Conservation (phyloP, 2,888 invertebrate species). For the Sesamia inferens region DNA sequence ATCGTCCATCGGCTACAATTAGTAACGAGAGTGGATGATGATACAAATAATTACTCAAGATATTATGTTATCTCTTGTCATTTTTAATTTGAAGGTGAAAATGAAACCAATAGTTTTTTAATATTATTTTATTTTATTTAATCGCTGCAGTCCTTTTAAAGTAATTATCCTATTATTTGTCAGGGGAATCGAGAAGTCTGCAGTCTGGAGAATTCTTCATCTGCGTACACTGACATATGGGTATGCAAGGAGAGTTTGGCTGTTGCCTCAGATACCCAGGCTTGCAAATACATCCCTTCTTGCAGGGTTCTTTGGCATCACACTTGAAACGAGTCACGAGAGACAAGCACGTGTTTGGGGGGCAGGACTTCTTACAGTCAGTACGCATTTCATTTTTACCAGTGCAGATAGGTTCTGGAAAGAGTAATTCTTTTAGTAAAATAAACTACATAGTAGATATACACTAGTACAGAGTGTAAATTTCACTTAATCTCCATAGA, state of each 20-base stretch:
- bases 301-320: slow-evolving; percentile 28
- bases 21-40: too few relatives aligned
- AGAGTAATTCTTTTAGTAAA: neutral
- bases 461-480: too few relatives aligned
- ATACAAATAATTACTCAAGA: too few relatives aligned
- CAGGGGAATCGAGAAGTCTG: neutral
- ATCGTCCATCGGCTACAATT: too few relatives aligned
- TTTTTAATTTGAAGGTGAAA: too few relatives aligned
- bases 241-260: slow-evolving; percentile 27
- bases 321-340: slow-evolving; percentile 35
- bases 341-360: slow-evolving; percentile 29
- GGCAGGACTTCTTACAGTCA: slow-evolving; percentile 38
- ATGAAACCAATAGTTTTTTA: too few relatives aligned
- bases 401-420: slow-evolving; percentile 28
- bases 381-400: slow-evolving; percentile 43
- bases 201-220: slow-evolving; percentile 36
- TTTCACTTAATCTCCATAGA: too few relatives aligned
- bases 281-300: slow-evolving; percentile 41
- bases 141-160: neutral
- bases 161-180: neutral
- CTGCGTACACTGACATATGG: slow-evolving; percentile 32
- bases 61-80: too few relatives aligned
- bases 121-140: neutral
- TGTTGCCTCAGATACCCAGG: slow-evolving; percentile 31
- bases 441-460: neutral